These are phyloP conservation scores for Numenius phaeopus DNA, from an alignment of 2,797 vertebrate species.

Conservation along the genomic window DNA sequence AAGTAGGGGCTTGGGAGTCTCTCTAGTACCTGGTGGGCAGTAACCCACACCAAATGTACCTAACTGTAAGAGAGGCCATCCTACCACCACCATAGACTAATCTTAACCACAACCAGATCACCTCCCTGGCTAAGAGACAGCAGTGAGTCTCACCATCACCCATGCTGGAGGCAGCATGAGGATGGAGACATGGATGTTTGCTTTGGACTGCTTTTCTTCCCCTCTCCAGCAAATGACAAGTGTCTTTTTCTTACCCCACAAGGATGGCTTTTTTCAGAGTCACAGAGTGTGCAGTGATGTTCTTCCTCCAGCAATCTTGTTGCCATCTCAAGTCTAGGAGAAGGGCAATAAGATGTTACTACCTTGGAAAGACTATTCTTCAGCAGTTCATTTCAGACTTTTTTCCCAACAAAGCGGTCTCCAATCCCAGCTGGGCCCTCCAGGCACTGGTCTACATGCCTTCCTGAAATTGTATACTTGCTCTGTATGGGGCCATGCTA, in stretches of 20 bases:
- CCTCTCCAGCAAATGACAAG: not conserved
- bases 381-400: not conserved
- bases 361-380: not conserved
- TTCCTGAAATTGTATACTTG: not conserved
- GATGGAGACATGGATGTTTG: not conserved
- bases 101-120: not conserved
- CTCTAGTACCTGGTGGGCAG: not conserved
- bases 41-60: not conserved
- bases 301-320: not conserved
- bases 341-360: not conserved
- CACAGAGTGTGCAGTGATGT: not conserved
- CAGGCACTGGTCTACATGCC: not conserved
- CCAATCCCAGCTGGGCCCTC: not conserved
- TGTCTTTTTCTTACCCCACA: not conserved
- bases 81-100: not conserved
- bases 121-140: not conserved
- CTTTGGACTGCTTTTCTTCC: not conserved
- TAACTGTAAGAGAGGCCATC: not conserved
- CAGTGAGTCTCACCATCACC: not conserved
- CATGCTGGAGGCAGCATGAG: not conserved
- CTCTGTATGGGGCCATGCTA: no score
- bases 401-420: not conserved
- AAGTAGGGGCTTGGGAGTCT: not conserved
- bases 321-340: not conserved
- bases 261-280: not conserved